Conservation (phyloP, 2,888 invertebrate genomes). For the Adela reaumurella region DNA sequence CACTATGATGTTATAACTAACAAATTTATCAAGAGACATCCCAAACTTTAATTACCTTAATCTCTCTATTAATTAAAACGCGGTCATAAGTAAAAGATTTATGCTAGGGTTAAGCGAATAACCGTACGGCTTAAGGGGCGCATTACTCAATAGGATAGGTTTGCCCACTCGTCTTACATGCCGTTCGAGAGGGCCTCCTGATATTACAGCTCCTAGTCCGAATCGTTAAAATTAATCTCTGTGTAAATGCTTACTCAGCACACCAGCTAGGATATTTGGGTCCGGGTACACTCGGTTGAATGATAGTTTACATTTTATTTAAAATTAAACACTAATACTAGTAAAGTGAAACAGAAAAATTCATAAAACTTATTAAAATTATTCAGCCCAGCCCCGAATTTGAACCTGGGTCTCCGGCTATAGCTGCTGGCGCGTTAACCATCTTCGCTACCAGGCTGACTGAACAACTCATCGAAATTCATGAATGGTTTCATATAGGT, state of each 20-base stretch:
- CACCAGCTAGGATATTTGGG: conserved; percentile 18
- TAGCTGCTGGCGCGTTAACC: too few species aligned
- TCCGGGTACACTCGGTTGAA: conserved; percentile 14
- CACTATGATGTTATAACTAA: too few species aligned
- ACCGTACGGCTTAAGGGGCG: conserved; percentile 37
- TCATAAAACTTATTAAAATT: too few species aligned
- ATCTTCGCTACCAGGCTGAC: too few species aligned
- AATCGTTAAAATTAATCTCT: conserved; percentile 17
- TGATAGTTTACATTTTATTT: too few species aligned
- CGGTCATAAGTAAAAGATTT: conserved; percentile 47
- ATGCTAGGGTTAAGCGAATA: conserved; percentile 52
- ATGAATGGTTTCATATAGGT: too few species aligned
- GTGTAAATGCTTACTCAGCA: conserved; percentile 23
- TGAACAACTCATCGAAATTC: too few species aligned
- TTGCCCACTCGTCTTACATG: conserved; percentile 4
- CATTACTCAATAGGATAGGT: conserved; percentile 30
- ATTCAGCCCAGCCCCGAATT: too few species aligned
- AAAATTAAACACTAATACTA: too few species aligned
- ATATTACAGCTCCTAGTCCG: background rate
- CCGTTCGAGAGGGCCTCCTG: background rate
- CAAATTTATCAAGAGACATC: background rate
- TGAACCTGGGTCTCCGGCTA: too few species aligned
- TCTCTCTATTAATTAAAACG: conserved; percentile 35
- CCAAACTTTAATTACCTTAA: background rate
- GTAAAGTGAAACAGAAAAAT: too few species aligned